A percentile compares a stretch with the other conserved stretches of the same genome.
Evolutionary conservation across 2,888 invertebrate genomes (phyloP).

Genomic region (Caenorhabditis parvicauda): DNA sequence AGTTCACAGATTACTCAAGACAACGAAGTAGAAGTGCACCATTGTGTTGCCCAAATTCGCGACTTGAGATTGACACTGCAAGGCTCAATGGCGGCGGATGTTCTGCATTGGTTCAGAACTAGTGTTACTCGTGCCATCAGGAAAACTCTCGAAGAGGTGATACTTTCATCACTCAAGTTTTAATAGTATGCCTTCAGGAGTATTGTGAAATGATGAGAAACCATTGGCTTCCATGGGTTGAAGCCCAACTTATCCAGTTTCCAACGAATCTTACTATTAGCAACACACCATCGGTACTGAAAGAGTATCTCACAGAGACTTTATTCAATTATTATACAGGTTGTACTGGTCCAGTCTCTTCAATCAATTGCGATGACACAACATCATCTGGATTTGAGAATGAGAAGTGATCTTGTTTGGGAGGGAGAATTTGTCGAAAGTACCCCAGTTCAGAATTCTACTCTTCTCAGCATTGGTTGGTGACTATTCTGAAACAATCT

Average conservation of each 20-base stretch:
- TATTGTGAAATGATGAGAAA: slow-evolving; percentile 52
- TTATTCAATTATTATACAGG: slow-evolving; percentile 11
- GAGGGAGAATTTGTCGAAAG: slow-evolving; percentile 40
- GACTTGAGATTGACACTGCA: slow-evolving; percentile 36
- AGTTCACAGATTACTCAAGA: slow-evolving; percentile 37
- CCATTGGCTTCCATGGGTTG: slow-evolving; percentile 55
- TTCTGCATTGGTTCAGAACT: slow-evolving; percentile 54
- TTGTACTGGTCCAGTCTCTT: slow-evolving; percentile 45
- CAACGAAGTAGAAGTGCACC: slow-evolving; percentile 49
- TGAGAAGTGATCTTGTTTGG: slow-evolving; percentile 48
- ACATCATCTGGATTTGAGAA: slow-evolving; percentile 46
- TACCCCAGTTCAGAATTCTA: slow-evolving; percentile 29
- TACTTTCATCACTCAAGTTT: not conserved
- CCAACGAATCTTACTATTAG: slow-evolving; percentile 48
- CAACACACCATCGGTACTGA: slow-evolving; percentile 29
- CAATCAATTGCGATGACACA: slow-evolving; percentile 47
- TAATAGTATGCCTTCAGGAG: slow-evolving; percentile 30
- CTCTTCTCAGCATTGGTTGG: slow-evolving; percentile 31
- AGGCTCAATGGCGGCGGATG: slow-evolving; percentile 39
- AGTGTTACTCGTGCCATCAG: slow-evolving; percentile 48
- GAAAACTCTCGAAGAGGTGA: slow-evolving; percentile 48
- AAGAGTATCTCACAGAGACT: not conserved
- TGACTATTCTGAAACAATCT: not conserved
- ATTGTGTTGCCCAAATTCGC: slow-evolving; percentile 51
- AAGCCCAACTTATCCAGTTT: slow-evolving; percentile 49